Evolutionary conservation across 2,888 invertebrate genomes (phyloP).

Genomic region (Syrista parreyssii): DNA sequence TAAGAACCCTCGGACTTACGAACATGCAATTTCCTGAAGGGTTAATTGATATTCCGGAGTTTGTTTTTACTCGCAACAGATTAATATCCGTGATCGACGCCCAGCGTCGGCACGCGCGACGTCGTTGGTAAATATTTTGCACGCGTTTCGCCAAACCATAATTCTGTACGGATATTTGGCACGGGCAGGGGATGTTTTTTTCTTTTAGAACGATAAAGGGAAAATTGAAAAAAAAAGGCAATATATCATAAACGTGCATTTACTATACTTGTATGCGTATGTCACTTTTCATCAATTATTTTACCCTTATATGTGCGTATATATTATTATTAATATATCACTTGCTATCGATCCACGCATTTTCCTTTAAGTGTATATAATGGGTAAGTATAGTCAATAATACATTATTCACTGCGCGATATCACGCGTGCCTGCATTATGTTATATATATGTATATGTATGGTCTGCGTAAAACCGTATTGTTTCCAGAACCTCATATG

Average conservation of each 20-base stretch:
- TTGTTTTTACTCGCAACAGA: background rate
- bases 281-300: background rate
- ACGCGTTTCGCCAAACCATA: background rate
- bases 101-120: background rate
- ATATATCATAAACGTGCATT: background rate
- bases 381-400: background rate
- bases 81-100: background rate
- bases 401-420: background rate
- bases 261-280: background rate
- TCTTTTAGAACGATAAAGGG: background rate
- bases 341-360: background rate
- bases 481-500: background rate
- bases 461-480: background rate
- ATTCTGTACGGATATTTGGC: background rate
- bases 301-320: background rate
- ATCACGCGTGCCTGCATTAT: background rate
- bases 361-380: background rate
- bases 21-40: background rate
- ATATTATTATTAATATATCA: background rate
- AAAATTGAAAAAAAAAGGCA: background rate
- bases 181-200: background rate
- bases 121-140: background rate
- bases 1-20: background rate
- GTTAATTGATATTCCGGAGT: background rate
- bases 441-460: background rate